These are phyloP conservation scores for Clanis bilineata DNA, from an alignment of 2,888 invertebrate species.

Conservation along the genomic window DNA sequence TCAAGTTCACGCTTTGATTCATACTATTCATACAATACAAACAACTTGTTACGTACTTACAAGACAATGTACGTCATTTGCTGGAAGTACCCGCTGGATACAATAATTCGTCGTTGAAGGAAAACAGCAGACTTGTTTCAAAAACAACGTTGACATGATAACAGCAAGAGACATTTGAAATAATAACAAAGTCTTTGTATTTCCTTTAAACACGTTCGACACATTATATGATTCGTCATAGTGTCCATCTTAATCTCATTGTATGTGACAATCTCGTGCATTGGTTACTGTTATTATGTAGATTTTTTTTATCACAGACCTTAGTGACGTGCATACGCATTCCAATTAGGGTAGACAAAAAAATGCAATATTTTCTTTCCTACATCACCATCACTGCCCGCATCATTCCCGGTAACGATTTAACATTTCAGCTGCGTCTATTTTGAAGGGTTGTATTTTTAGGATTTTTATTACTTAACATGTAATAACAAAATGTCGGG, in stretches of 20 bases:
- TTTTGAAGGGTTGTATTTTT: no score
- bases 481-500: no score
- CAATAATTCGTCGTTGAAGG: neutral
- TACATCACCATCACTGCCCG: no score
- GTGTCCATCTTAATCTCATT: conserved; percentile 35
- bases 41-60: neutral
- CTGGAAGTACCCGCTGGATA: neutral
- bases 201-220: conserved; percentile 41
- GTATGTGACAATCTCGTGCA: conserved; percentile 6
- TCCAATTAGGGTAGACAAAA: no score
- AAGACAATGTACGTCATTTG: neutral
- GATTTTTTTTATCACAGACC: neutral
- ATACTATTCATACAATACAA: neutral
- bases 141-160: conserved; percentile 23
- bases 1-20: neutral
- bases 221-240: conserved; percentile 39
- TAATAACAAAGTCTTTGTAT: conserved; percentile 21
- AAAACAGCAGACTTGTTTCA: neutral
- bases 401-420: no score
- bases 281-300: neutral
- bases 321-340: no score
- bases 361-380: no score
- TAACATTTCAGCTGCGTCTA: no score
- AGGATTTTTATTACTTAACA: no score
- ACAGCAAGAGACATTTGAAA: conserved; percentile 20